These are phyloP conservation scores for Acanthis flammea DNA, from an alignment of 2,797 vertebrate genomes.

Conservation along the genomic window DNA sequence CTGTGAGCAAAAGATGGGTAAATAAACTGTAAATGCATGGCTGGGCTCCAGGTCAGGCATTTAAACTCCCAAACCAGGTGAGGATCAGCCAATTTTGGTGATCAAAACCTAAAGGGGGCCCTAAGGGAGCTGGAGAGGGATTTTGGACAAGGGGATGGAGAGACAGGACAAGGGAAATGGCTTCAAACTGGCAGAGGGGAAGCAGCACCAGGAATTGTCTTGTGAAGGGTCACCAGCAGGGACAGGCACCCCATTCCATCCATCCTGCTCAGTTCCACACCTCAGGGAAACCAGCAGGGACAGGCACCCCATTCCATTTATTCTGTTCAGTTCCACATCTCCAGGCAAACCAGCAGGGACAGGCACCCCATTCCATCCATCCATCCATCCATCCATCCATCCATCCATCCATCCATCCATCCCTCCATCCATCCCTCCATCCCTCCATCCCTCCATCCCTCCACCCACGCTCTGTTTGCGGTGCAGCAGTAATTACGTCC, in stretches of 20 bases:
- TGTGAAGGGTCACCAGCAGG: neutral
- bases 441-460: neutral
- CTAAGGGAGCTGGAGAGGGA: neutral
- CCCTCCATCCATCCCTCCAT: too few relatives aligned
- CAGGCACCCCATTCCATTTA: too few relatives aligned
- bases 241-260: too few relatives aligned
- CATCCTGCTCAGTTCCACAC: too few relatives aligned
- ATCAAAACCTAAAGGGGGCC: neutral
- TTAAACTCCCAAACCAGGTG: neutral
- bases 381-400: too few relatives aligned
- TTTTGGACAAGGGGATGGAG: neutral
- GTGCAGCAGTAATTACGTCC: slow-evolving; percentile 55
- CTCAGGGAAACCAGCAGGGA: too few relatives aligned
- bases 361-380: too few relatives aligned
- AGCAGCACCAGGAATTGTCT: neutral
- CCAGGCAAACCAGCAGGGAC: too few relatives aligned
- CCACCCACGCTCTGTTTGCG: slow-evolving; percentile 47
- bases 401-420: too few relatives aligned
- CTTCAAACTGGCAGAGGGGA: neutral
- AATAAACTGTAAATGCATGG: neutral
- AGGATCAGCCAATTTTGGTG: neutral
- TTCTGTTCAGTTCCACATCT: too few relatives aligned
- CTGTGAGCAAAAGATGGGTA: neutral
- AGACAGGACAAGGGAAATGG: neutral
- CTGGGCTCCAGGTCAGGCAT: neutral